Base-by-base conservation (phyloP, 1,140 invertebrate species). In the Bombus waltoni region DNA sequence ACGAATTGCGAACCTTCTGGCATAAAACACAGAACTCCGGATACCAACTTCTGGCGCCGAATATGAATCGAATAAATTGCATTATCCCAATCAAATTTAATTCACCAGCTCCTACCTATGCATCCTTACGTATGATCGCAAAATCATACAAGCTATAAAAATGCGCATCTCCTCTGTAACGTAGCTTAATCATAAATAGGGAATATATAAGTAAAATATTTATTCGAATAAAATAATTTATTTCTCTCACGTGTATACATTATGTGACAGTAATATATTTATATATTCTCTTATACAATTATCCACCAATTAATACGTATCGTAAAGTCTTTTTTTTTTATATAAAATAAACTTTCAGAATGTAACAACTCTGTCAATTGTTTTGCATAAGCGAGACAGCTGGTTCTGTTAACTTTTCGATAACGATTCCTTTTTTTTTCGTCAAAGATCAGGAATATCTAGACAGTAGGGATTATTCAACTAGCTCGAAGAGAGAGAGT, bases 1-100 rank as follows among this genome's bases (percentile, higher is more conserved):
- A 95, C 95, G 3, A 93, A 90, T 70, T 95, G 95, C 83, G 94
- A 94, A 32, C 91, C 94, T 0, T 77, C 79, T 10, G 91, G 85
- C 32, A 44, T 81, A 22, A 89, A 76, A 28, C 70, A 59, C 11
- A 32, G n/a, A 25, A 47, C 80, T 79, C 94, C 94, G 18, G 92
- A 94, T 81, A 90, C 89, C 5, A 77, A 78, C 3, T 89, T 91
- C 38, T 95, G 94, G 94, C 92, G 87, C 78, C 82, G 53, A 78
- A 87, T 94, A 88, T 94, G 87, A 93, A 78, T 85, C 59, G 28
- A 74, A 68, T 53, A 77, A 86, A 84, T 86, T 70, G 57, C 72
- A 83, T 89, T 88, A 82, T 66, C 71, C 74, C 72, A 75, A 77
- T 81, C 70, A n/a, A 81, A 57, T 70, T 80, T 40, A 53, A 44